These are phyloP conservation scores for Onychomys leucogaster DNA, from an alignment of 2,797 vertebrate species.

Conservation along the genomic window DNA sequence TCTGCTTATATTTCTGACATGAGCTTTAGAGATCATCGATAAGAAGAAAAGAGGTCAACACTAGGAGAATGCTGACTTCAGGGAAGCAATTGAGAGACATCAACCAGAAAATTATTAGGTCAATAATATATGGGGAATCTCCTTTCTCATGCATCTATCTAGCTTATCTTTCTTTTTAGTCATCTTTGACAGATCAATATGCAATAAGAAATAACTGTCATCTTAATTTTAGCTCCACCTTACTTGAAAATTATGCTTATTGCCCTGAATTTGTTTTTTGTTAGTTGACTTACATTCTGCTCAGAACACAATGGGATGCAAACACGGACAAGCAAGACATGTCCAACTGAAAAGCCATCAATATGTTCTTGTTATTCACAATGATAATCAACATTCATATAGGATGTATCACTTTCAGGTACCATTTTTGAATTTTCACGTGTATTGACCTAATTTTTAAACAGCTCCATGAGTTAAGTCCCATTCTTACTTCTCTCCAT, in stretches of 20 bases:
- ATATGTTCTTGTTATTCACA: background rate
- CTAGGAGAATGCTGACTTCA: background rate
- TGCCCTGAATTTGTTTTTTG: background rate
- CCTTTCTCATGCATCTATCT: background rate
- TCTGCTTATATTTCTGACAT: background rate
- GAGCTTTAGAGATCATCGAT: background rate
- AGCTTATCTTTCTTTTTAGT: background rate
- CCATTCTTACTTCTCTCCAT: background rate
- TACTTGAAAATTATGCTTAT: conserved; percentile 10
- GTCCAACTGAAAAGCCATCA: background rate
- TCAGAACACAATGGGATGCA: background rate
- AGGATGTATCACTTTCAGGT: background rate
- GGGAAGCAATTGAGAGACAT: background rate
- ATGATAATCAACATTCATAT: background rate
- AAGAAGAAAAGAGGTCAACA: background rate
- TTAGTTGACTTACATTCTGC: background rate
- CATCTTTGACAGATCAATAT: background rate
- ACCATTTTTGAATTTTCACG: background rate
- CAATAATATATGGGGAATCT: background rate
- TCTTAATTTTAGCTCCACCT: background rate
- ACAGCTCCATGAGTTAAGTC: background rate
- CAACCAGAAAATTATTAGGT: background rate
- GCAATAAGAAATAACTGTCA: background rate
- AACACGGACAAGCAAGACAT: background rate
- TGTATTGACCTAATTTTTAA: background rate